phyloP scores from a whole-genome alignment of 2,888 invertebrate species.

The Eupithecia insigniata region DNA sequence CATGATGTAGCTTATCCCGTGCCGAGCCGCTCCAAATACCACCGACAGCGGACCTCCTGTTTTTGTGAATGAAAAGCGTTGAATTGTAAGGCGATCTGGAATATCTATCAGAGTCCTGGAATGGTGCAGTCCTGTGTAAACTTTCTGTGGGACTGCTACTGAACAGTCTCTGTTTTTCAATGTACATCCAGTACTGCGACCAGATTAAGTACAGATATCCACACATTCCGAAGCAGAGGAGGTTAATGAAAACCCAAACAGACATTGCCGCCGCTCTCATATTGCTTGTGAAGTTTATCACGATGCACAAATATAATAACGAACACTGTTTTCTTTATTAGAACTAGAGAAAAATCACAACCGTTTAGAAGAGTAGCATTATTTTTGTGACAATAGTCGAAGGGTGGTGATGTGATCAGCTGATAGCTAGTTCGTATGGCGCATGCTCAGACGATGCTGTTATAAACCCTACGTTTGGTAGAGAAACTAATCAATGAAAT shows the following conservation, averaged over 20 bases:
- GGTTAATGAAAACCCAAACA: slow-evolving; percentile 89
- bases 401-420: slow-evolving; percentile 67
- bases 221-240: slow-evolving; percentile 88
- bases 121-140: slow-evolving; percentile 55
- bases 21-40: slow-evolving; percentile 60
- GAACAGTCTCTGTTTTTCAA: slow-evolving; percentile 82
- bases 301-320: slow-evolving; percentile 17
- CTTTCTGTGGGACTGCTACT: slow-evolving; percentile 57
- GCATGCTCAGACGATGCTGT: slow-evolving; percentile 60
- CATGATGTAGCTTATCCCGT: slow-evolving; percentile 53
- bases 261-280: slow-evolving; percentile 88
- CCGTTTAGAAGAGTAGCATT: slow-evolving; percentile 44
- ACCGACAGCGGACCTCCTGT: slow-evolving; percentile 68
- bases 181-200: slow-evolving; percentile 88
- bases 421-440: slow-evolving; percentile 54
- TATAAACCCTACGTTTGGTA: slow-evolving; percentile 36
- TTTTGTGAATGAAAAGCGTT: slow-evolving; percentile 55
- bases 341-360: slow-evolving; percentile 52
- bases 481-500: slow-evolving; percentile 24
- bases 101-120: slow-evolving; percentile 59
- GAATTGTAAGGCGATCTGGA: slow-evolving; percentile 54
- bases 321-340: slow-evolving; percentile 30
- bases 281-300: slow-evolving; percentile 41
- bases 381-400: slow-evolving; percentile 22
- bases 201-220: slow-evolving; percentile 89